phyloP scores from a whole-genome alignment of 2,113 vertebrate genomes.

The Noctilio leporinus region DNA sequence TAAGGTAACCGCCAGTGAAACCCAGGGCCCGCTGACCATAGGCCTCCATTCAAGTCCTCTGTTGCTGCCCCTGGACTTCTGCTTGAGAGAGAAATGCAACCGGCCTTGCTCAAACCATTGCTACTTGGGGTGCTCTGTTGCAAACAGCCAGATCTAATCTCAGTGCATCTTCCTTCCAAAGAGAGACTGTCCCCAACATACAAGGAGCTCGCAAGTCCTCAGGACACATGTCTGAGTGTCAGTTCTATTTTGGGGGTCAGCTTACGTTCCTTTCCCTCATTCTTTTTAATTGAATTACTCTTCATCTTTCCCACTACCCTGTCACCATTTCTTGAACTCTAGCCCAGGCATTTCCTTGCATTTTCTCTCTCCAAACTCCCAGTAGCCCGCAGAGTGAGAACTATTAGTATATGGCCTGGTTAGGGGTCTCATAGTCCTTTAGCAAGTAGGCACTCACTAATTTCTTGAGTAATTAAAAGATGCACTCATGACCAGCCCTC shows the following conservation, averaged over 20 bases:
- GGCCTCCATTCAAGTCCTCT: background rate
- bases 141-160: background rate
- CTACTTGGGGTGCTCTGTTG: background rate
- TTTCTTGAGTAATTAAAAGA: background rate
- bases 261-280: background rate
- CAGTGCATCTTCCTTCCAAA: background rate
- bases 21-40: background rate
- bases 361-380: background rate
- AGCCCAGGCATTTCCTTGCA: background rate
- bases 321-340: background rate
- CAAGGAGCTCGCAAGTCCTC: background rate
- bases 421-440: background rate
- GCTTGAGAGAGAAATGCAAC: background rate
- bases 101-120: too few relatives aligned
- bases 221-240: background rate
- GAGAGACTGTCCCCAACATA: background rate
- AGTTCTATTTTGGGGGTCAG: background rate
- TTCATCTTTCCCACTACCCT: background rate
- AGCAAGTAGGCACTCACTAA: background rate
- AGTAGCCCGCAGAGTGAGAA: background rate
- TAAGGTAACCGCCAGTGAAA: background rate
- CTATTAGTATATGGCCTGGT: too few relatives aligned
- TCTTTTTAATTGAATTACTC: background rate
- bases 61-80: background rate
- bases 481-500: background rate